phyloP scores from a whole-genome alignment of 2,797 vertebrate species.

The Lophotriccus pileatus region DNA sequence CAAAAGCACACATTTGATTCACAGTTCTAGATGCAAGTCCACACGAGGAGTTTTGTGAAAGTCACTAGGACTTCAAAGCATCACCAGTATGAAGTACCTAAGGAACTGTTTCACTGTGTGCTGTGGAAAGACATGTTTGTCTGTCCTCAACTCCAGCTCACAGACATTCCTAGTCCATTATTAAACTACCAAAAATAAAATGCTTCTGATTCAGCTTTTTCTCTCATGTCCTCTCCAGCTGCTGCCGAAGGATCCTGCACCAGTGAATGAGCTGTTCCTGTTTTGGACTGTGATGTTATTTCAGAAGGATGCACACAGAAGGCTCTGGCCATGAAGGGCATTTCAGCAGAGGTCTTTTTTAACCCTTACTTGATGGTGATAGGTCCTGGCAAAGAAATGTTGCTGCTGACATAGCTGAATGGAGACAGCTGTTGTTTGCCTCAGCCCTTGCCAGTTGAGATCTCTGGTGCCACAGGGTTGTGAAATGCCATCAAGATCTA shows the following conservation, averaged over 20 bases:
- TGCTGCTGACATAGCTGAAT: neutral
- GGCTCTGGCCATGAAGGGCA: neutral
- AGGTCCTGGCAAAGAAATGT: neutral
- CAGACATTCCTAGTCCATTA: neutral
- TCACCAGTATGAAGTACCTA: neutral
- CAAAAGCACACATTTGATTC: neutral
- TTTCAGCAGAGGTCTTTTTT: neutral
- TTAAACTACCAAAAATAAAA: slow-evolving; percentile 44
- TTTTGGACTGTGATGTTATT: slow-evolving; percentile 48
- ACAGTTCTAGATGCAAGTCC: neutral
- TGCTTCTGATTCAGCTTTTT: slow-evolving; percentile 36
- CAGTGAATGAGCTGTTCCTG: slow-evolving; percentile 26
- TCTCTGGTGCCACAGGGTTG: neutral
- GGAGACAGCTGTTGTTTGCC: slow-evolving; percentile 4
- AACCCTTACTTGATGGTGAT: neutral
- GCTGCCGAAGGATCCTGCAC: neutral
- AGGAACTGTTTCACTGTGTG: neutral
- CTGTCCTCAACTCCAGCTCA: neutral
- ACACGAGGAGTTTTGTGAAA: neutral
- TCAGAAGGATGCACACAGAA: slow-evolving; percentile 18
- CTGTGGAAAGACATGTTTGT: neutral
- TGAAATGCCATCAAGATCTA: slow-evolving; percentile 3
- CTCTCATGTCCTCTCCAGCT: neutral
- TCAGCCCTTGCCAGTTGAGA: neutral
- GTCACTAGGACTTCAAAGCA: neutral